Evolutionary conservation across 2,888 invertebrate species (phyloP).

Genomic region (Baronia brevicornis): DNA sequence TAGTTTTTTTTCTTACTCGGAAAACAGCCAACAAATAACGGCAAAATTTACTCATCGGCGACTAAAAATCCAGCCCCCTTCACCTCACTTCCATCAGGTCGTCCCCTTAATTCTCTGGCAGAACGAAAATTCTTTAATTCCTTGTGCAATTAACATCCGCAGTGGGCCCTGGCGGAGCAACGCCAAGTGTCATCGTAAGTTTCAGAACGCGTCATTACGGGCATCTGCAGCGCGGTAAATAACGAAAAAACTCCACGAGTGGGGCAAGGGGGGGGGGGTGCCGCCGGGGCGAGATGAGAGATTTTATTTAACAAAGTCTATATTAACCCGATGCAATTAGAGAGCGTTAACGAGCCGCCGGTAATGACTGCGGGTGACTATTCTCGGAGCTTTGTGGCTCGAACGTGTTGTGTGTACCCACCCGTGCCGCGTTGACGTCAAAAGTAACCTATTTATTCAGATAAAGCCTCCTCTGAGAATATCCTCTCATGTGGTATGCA

Average conservation of each 20-base stretch:
- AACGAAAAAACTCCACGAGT: conserved; percentile 54
- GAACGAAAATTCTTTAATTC: conserved; percentile 71
- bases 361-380: conserved; percentile 65
- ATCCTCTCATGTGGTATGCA: too few relatives aligned
- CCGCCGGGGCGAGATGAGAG: conserved; percentile 58
- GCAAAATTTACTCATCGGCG: too few relatives aligned
- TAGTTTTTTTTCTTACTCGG: too few relatives aligned
- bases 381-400: conserved; percentile 31
- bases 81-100: conserved; percentile 40
- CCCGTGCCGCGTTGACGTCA: neutral
- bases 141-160: conserved; percentile 63
- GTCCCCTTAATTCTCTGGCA: conserved; percentile 51
- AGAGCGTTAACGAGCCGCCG: conserved; percentile 70
- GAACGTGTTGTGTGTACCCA: conserved; percentile 11
- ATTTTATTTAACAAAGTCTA: conserved; percentile 76
- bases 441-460: too few relatives aligned
- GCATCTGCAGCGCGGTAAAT: conserved; percentile 73
- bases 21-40: too few relatives aligned
- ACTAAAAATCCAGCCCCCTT: conserved; percentile 30
- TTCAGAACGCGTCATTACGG: conserved; percentile 73
- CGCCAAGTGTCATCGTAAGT: conserved; percentile 75
- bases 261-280: conserved; percentile 22
- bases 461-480: too few relatives aligned
- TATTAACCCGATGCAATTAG: conserved; percentile 76
- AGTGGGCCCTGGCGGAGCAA: conserved; percentile 43